A percentile compares a stretch with the other conserved stretches of the same genome.
These are phyloP conservation scores for Meganola albula DNA, from an alignment of 2,888 invertebrate genomes.

Conservation along the genomic window DNA sequence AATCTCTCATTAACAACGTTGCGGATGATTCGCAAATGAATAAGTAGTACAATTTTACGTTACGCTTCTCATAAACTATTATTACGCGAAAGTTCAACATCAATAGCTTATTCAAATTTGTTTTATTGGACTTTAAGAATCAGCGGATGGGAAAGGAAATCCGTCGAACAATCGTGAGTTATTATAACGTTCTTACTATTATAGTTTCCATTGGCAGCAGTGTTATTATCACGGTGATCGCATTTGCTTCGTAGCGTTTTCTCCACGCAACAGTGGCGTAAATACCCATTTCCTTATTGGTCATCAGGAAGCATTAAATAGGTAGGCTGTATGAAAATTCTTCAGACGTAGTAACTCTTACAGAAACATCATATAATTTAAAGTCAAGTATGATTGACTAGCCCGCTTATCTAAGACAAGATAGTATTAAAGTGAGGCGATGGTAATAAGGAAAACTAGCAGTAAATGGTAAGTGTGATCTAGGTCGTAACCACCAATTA, in stretches of 20 bases:
- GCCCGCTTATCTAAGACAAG: too few relatives aligned
- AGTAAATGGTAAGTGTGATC: conserved; percentile 46
- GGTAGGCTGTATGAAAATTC: too few relatives aligned
- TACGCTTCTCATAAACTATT: conserved; percentile 24
- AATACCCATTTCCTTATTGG: not conserved
- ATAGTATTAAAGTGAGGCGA: too few relatives aligned
- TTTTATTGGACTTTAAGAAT: conserved; percentile 34
- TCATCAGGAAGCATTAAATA: too few relatives aligned
- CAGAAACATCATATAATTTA: too few relatives aligned
- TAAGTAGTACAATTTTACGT: conserved; percentile 21
- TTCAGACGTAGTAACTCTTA: too few relatives aligned
- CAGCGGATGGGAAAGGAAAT: conserved; percentile 52
- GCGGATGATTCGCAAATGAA: conserved; percentile 17
- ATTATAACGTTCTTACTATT: conserved; percentile 37
- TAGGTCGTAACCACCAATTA: conserved; percentile 67
- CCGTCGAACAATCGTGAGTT: conserved; percentile 44
- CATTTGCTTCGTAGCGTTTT: conserved; percentile 33
- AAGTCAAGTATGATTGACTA: too few relatives aligned
- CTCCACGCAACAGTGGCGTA: conserved; percentile 18
- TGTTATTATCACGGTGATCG: conserved; percentile 38
- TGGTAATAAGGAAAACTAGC: conserved; percentile 55
- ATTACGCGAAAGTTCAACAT: conserved; percentile 39
- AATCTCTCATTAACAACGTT: conserved; percentile 15
- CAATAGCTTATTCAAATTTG: conserved; percentile 40
- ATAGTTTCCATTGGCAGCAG: conserved; percentile 43